Evolutionary conservation across 1,140 invertebrate species (phyloP).

Genomic region (Drosophila parvula): DNA sequence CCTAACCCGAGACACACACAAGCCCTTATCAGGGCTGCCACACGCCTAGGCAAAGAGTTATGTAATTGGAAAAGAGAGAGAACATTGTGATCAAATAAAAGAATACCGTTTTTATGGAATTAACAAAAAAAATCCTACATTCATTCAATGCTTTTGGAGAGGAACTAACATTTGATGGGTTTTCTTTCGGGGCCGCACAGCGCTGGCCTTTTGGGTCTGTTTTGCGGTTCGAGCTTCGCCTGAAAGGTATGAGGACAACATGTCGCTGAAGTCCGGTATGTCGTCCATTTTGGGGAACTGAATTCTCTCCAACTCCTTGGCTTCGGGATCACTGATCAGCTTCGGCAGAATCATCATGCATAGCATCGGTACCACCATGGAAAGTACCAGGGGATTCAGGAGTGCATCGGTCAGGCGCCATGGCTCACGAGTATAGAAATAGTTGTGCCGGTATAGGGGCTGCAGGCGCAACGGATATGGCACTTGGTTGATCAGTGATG

Average conservation of each 20-base stretch:
- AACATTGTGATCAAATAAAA: slow-evolving; percentile 81
- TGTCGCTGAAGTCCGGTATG: slow-evolving; percentile 95
- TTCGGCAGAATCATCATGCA: slow-evolving; percentile 96
- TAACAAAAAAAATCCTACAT: slow-evolving; percentile 38
- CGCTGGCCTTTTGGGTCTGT: neutral
- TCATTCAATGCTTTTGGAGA: neutral
- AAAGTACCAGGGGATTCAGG: slow-evolving; percentile 97
- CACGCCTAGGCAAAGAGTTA: slow-evolving; percentile 70
- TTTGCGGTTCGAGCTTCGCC: slow-evolving; percentile 74
- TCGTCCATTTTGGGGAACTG: slow-evolving; percentile 79
- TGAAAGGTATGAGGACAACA: slow-evolving; percentile 92
- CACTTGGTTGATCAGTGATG: slow-evolving; percentile 91
- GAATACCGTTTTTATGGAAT: slow-evolving; percentile 72
- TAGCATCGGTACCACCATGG: slow-evolving; percentile 96
- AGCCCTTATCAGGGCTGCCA: slow-evolving; percentile 78
- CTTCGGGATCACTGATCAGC: slow-evolving; percentile 97
- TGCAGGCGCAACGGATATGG: slow-evolving; percentile 95
- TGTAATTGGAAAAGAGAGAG: slow-evolving; percentile 68
- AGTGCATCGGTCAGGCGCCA: slow-evolving; percentile 95
- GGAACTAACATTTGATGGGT: too few species aligned
- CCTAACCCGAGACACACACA: slow-evolving; percentile 21
- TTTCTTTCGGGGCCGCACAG: slow-evolving; percentile 38
- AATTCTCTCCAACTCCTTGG: slow-evolving; percentile 95
- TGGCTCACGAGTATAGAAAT: slow-evolving; percentile 96
- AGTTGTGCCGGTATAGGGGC: slow-evolving; percentile 90